A percentile compares a stretch with the other conserved stretches of the same genome.
Conservation (phyloP, 1,140 invertebrate genomes). For the Asobara japonica region DNA sequence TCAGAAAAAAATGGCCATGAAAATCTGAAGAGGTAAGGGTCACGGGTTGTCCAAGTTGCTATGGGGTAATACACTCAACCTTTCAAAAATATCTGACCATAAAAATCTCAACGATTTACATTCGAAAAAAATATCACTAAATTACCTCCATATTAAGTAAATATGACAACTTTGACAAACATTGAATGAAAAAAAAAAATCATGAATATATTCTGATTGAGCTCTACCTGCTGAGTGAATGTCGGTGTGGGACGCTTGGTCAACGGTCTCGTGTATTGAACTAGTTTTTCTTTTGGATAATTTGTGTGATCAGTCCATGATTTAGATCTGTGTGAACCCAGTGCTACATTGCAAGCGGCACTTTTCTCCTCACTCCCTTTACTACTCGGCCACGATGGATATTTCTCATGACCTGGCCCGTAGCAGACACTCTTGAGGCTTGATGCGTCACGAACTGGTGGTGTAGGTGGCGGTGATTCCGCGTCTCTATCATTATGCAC, state of each 20-base stretch:
- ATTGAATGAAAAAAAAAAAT: constrained; percentile 30
- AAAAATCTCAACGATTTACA: too few species aligned
- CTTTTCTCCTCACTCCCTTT: constrained; percentile 54
- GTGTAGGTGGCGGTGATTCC: constrained; percentile 68
- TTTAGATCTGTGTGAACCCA: constrained; percentile 73
- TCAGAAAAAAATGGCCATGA: too few species aligned
- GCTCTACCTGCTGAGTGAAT: constrained; percentile 72
- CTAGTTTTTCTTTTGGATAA: constrained; percentile 77
- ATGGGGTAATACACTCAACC: too few species aligned
- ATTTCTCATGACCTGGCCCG: constrained; percentile 82
- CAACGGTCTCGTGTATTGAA: constrained; percentile 74
- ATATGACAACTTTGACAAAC: too few species aligned
- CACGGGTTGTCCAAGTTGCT: too few species aligned
- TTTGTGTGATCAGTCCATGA: constrained; percentile 81
- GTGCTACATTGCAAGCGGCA: constrained; percentile 62
- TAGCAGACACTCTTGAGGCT: constrained; percentile 76
- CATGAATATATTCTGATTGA: background rate
- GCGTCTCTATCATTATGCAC: constrained; percentile 62
- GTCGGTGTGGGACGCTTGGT: constrained; percentile 74
- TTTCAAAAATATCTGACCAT: too few species aligned
- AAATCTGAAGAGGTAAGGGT: too few species aligned
- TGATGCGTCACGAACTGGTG: constrained; percentile 76
- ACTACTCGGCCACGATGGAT: constrained; percentile 78
- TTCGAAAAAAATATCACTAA: too few species aligned
- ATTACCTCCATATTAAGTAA: too few species aligned